Conservation (phyloP, 2,888 invertebrate species). For the Metalampra italica region DNA sequence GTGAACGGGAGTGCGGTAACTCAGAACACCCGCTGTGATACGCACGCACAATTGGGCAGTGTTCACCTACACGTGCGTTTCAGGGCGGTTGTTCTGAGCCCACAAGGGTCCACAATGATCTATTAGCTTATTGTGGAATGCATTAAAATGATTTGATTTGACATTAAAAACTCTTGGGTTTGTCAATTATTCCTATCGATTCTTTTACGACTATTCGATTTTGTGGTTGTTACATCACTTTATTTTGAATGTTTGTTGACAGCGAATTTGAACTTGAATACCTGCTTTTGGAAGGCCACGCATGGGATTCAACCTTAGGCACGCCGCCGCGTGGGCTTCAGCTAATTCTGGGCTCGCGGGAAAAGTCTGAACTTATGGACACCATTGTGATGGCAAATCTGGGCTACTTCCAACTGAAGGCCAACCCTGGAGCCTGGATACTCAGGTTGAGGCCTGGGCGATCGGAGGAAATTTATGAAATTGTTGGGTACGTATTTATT, state of each 20-base stretch:
- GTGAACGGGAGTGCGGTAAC: too few relatives aligned
- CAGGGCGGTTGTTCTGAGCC: too few relatives aligned
- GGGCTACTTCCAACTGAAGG: conserved; percentile 97
- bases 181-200: too few relatives aligned
- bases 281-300: conserved; percentile 95
- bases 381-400: conserved; percentile 99
- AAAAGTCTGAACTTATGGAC: conserved; percentile 89
- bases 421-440: conserved; percentile 98
- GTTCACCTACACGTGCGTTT: too few relatives aligned
- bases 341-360: conserved; percentile 92
- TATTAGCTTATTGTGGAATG: too few relatives aligned
- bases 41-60: too few relatives aligned
- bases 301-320: conserved; percentile 93
- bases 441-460: conserved; percentile 93
- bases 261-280: conserved; percentile 98
- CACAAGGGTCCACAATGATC: too few relatives aligned
- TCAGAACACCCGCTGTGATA: too few relatives aligned
- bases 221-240: not conserved
- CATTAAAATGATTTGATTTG: too few relatives aligned
- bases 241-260: conserved; percentile 17
- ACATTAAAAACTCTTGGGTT: too few relatives aligned
- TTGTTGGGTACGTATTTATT: conserved; percentile 80
- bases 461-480: conserved; percentile 96
- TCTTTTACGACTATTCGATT: too few relatives aligned
- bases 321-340: conserved; percentile 99